A percentile compares a stretch with the other conserved stretches of the same genome.
phyloP scores from a whole-genome alignment of 2,888 invertebrate genomes.

The Heliconius ethilla region DNA sequence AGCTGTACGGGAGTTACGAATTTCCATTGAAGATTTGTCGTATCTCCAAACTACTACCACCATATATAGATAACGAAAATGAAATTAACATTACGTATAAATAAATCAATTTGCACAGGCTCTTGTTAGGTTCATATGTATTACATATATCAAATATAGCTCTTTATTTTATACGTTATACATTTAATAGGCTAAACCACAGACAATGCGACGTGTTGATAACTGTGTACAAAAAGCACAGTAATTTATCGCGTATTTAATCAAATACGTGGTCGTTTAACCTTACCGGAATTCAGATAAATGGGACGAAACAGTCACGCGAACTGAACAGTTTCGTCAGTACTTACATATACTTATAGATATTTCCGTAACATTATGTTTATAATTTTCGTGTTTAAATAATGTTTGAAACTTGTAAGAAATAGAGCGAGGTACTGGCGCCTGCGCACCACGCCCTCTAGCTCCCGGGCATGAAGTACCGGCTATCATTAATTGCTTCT shows the following conservation, averaged over 20 bases:
- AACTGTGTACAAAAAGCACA: slow-evolving; percentile 16
- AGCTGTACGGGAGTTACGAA: slow-evolving; percentile 65
- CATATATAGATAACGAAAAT: slow-evolving; percentile 6
- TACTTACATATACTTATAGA: not conserved
- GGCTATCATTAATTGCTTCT: slow-evolving; percentile 59
- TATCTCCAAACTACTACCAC: slow-evolving; percentile 30
- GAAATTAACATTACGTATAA: not conserved
- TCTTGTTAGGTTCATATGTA: not conserved
- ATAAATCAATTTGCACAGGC: not conserved
- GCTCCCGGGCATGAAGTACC: slow-evolving; percentile 57
- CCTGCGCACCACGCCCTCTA: slow-evolving; percentile 70
- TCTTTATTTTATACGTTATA: not conserved
- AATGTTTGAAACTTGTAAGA: slow-evolving; percentile 61
- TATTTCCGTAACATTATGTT: slow-evolving; percentile 67
- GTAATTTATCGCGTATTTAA: slow-evolving; percentile 20
- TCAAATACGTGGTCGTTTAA: slow-evolving; percentile 25
- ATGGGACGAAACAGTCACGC: slow-evolving; percentile 29
- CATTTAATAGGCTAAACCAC: not conserved
- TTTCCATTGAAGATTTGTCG: slow-evolving; percentile 67
- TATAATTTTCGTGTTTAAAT: slow-evolving; percentile 63
- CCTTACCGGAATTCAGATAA: slow-evolving; percentile 20
- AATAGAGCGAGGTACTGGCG: slow-evolving; percentile 65
- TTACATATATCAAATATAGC: not conserved
- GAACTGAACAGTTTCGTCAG: slow-evolving; percentile 25
- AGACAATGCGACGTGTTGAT: not conserved